Evolutionary conservation across 2,797 vertebrate species (phyloP), one percentile per base, ranked within the genome.

Genomic region (Pyrocephalus nanus): DNA sequence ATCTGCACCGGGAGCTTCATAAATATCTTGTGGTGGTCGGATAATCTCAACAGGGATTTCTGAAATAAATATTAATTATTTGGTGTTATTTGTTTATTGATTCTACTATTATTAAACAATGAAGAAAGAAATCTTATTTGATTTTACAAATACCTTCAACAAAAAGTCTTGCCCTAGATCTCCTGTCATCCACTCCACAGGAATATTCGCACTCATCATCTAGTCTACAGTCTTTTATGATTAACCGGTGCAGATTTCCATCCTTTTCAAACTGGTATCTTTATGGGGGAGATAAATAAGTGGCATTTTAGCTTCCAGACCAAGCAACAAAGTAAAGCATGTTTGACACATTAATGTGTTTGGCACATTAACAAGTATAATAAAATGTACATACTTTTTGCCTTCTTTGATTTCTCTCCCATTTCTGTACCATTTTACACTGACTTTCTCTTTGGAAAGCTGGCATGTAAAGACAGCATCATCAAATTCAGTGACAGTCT

Each of bases 151-250:
- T 97, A 98, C 99, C 99, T 98, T 99, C 99, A 93, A 99, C 99
- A 95, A 99, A 99, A 83, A 99, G 99, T 86, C 99, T 98, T 83
- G 99, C 99, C 93, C 98, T 98, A 77, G 99, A 99, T 95, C 98
- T 98, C 91, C 99, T 99, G 40, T 99, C 99, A 25, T 99, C 99
- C n/a, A 99, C 98, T 27, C 99, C 99, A 92, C 99, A 99, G 67
- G 99, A 98, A 75, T 99, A 99, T 98, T 99, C 99, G 97, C 99
- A 99, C 91, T 99, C 99, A 92, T 99, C 99, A 66, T 99, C 98
- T 21, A 98, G 98, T 97, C 99, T 98, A 96, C 99, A 99, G 94
- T 99, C 99, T 96, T 99, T 99, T 97, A 99, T 98, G 58, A 98
- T 97, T 94, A 99, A 97, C 77, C 98, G 98, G 95, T 99, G 99